These are phyloP conservation scores for Aphaenogaster ashmeadi DNA, from an alignment of 1,140 invertebrate species.

Conservation along the genomic window DNA sequence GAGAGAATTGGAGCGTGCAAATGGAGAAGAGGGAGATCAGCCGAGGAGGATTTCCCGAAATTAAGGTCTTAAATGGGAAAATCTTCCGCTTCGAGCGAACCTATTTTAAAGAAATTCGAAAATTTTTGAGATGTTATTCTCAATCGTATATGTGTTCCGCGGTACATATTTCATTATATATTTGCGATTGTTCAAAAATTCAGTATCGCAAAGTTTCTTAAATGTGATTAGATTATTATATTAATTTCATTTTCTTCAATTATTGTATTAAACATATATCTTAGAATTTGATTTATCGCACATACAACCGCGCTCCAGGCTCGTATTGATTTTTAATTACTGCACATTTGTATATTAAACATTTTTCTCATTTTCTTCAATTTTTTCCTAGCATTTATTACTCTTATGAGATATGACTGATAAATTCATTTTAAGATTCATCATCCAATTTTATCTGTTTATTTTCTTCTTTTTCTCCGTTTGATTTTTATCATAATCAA, in stretches of 20 bases:
- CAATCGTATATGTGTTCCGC: not conserved
- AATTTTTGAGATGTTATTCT: not conserved
- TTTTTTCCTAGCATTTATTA: not conserved
- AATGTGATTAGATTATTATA: not conserved
- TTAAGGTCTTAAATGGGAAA: slow-evolving; percentile 14
- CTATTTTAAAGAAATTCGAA: not conserved
- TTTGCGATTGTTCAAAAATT: not conserved
- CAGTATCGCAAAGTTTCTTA: not conserved
- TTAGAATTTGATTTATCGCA: too few species aligned
- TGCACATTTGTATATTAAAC: not conserved
- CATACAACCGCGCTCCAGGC: too few species aligned
- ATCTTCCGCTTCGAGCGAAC: not conserved
- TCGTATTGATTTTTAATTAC: too few species aligned
- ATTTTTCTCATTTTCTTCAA: slow-evolving; percentile 4
- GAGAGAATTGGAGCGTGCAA: slow-evolving; percentile 43
- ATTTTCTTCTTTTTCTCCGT: not conserved
- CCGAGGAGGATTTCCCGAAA: slow-evolving; percentile 14
- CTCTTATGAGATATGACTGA: not conserved
- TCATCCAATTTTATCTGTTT: not conserved
- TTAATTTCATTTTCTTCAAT: not conserved
- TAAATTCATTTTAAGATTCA: not conserved
- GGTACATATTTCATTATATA: not conserved
- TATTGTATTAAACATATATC: not conserved
- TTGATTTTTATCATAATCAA: not conserved
- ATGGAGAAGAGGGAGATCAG: slow-evolving; percentile 28